Conservation (phyloP, 2,113 vertebrate species). For the Notothenia rossii region DNA sequence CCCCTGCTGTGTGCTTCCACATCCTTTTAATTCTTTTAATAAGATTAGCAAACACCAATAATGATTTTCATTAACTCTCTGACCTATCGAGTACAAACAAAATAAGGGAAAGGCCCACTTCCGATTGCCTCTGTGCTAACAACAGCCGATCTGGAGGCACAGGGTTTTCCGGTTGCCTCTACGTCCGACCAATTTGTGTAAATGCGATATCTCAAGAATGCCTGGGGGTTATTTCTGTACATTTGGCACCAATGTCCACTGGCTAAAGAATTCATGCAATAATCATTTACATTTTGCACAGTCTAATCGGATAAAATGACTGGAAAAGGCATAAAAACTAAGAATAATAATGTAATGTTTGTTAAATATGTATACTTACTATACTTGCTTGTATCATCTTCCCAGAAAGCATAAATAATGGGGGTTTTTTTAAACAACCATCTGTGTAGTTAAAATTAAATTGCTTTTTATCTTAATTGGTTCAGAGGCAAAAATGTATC, state of each 20-base stretch:
- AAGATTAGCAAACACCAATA: not conserved
- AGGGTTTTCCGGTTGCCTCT: too few relatives aligned
- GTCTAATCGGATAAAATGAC: too few relatives aligned
- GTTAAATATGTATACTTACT: not conserved
- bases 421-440: not conserved
- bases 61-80: not conserved
- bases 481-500: not conserved
- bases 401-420: not conserved
- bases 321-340: too few relatives aligned
- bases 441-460: not conserved
- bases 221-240: too few relatives aligned
- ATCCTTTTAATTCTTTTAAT: constrained; percentile 1
- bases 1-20: not conserved
- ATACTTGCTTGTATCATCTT: not conserved
- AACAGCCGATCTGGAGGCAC: too few relatives aligned
- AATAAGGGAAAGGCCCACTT: not conserved
- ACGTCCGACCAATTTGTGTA: too few relatives aligned
- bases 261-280: too few relatives aligned
- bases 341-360: not conserved
- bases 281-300: too few relatives aligned
- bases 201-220: too few relatives aligned
- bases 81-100: not conserved
- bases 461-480: not conserved
- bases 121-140: not conserved
- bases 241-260: too few relatives aligned